These are phyloP conservation scores for Eleutherodactylus coqui DNA, from an alignment of 2,797 vertebrate species.

Conservation along the genomic window DNA sequence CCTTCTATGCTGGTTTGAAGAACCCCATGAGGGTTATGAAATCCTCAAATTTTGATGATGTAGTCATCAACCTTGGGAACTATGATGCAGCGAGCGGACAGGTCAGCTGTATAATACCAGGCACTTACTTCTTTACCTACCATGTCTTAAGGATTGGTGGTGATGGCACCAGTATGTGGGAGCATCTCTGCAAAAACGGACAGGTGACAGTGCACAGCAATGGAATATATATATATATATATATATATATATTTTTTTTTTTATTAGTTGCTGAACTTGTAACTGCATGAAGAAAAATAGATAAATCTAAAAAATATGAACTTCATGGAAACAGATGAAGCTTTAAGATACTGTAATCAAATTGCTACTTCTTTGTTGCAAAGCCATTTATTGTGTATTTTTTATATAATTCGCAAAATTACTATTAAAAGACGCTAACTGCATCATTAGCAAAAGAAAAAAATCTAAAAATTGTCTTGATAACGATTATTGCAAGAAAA, in stretches of 20 bases:
- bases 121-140: slow-evolving; percentile 99
- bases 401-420: background rate
- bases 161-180: slow-evolving; percentile 99
- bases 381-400: background rate
- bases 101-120: slow-evolving; percentile 96
- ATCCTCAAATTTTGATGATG: slow-evolving; percentile 94
- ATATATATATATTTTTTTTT: too few relatives aligned
- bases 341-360: background rate
- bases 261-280: background rate
- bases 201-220: slow-evolving; percentile 83
- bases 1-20: slow-evolving; percentile 94
- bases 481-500: background rate
- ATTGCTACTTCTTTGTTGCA: background rate
- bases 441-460: background rate
- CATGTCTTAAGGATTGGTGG: slow-evolving; percentile 98
- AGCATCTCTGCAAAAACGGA: slow-evolving; percentile 96
- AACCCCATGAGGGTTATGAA: slow-evolving; percentile 99
- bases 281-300: background rate
- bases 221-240: background rate
- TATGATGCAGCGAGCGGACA: slow-evolving; percentile 91
- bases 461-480: background rate
- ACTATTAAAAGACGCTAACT: background rate
- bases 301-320: background rate
- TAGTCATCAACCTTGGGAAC: slow-evolving; percentile 96
- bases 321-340: background rate